Base-by-base conservation (phyloP, 2,888 invertebrate genomes). In the Drosophila gaucha region DNA sequence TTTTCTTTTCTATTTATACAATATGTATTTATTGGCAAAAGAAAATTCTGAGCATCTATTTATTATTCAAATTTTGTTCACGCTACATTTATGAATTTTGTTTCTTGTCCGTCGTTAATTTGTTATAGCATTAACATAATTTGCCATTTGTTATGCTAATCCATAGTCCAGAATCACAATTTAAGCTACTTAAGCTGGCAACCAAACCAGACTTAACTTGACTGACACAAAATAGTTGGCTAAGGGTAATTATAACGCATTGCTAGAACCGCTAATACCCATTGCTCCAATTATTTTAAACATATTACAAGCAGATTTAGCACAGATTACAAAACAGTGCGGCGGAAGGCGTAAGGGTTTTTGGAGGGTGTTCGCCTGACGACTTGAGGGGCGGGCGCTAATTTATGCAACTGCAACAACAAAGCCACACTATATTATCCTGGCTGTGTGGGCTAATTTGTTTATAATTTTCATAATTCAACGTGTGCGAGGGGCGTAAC, bases 381-480 rank as follows among this genome's bases (percentile, higher is more conserved):
- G 28, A 38, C 56, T 63, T 62, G 50, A 67, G 62, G 47, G 76
- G 65, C 71, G 47, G 76, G 65, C 71, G 71, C 67, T 80, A 76
- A 80, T 80, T 84, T 78, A 80, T 84, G 85, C 80, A 73, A 39
- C 49, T 36, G 6, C 28, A 74, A 44, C 67, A 79, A 74, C 74
- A 80, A 79, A 65, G 67, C 68, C 68, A 56, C 68, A 76, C 78
- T 74, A 78, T 64, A 80, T 78, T 78, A 78, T 82, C 67, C 85
- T 59, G 57, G 33, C 58, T 55, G 79, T 71, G 74, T 51, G 44
- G 51, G 82, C 82, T 85, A 85, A 85, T 80, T 85, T 85, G 74
- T 74, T 82, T 82, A 85, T 85, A 79, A 85, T 79, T 79, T 85
- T 85, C 77, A 82, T 77, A 85, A 71, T 79, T 77, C 57, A 82